These are phyloP conservation scores for Anniella stebbinsi DNA, from an alignment of 2,797 vertebrate genomes.

Conservation along the genomic window DNA sequence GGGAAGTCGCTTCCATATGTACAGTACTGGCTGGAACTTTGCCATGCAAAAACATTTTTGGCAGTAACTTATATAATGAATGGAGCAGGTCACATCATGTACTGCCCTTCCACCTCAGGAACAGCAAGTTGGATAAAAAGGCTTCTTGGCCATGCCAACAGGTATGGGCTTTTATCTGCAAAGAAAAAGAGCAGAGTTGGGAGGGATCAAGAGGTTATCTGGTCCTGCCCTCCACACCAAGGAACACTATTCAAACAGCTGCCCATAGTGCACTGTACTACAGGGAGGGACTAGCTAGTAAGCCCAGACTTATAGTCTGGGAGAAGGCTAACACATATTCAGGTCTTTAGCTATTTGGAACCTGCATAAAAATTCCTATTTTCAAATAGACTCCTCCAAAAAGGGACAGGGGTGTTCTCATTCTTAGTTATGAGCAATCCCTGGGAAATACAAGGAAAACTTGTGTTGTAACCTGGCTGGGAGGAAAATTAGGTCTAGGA, in stretches of 20 bases:
- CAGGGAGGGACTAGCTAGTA: neutral
- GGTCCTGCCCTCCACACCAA: neutral
- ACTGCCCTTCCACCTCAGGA: neutral
- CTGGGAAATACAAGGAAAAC: neutral
- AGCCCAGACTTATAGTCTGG: neutral
- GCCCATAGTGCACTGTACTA: too few relatives aligned
- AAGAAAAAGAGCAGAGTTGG: neutral
- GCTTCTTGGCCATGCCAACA: neutral
- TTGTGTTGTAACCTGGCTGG: neutral
- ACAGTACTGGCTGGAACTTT: neutral
- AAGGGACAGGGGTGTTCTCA: neutral
- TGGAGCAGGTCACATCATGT: too few relatives aligned
- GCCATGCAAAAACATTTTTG: neutral
- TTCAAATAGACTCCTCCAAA: neutral
- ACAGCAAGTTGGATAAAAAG: neutral
- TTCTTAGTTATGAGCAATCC: neutral
- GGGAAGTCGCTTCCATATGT: neutral
- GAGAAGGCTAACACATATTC: neutral
- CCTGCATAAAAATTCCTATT: neutral
- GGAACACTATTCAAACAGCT: neutral
- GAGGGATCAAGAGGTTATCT: neutral
- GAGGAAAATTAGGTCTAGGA: neutral
- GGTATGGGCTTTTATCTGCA: neutral
- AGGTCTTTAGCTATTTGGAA: neutral
- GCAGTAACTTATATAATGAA: neutral